phyloP scores from a whole-genome alignment of 2,797 vertebrate species.

The Phalloptychus januarius region DNA sequence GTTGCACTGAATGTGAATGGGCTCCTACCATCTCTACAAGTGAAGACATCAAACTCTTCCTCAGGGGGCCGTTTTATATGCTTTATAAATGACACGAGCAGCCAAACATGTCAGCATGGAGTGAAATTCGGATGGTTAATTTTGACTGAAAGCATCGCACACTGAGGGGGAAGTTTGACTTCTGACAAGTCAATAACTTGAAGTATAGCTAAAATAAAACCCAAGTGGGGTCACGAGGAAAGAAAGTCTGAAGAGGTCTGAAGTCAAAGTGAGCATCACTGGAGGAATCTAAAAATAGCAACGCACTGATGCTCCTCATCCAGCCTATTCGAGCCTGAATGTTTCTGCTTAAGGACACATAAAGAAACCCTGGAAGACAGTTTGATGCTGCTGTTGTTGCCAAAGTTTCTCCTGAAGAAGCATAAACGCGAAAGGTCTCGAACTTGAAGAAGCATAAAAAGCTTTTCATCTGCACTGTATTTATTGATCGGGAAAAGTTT shows the following conservation, averaged over 20 bases:
- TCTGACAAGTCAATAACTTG: not conserved
- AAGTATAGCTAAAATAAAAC: not conserved
- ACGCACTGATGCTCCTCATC: not conserved
- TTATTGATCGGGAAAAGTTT: not conserved
- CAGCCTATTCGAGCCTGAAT: not conserved
- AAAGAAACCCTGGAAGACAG: not conserved
- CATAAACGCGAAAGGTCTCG: not conserved
- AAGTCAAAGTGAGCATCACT: not conserved
- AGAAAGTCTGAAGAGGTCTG: constrained; percentile 5
- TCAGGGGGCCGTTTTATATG: not conserved
- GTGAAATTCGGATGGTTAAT: not conserved
- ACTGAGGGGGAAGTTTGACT: not conserved
- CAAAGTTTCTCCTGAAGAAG: not conserved
- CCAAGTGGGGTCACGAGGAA: not conserved
- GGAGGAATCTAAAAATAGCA: constrained; percentile 4
- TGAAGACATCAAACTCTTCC: not conserved
- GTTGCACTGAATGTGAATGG: not conserved
- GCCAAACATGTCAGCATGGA: not conserved
- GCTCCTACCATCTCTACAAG: not conserved
- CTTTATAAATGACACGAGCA: not conserved
- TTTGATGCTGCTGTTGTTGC: not conserved
- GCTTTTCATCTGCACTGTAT: not conserved
- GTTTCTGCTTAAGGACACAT: not conserved
- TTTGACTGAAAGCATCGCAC: not conserved
- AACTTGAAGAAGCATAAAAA: not conserved